Conservation (phyloP, 1,140 invertebrate species). For the Drosophila albomicans region DNA sequence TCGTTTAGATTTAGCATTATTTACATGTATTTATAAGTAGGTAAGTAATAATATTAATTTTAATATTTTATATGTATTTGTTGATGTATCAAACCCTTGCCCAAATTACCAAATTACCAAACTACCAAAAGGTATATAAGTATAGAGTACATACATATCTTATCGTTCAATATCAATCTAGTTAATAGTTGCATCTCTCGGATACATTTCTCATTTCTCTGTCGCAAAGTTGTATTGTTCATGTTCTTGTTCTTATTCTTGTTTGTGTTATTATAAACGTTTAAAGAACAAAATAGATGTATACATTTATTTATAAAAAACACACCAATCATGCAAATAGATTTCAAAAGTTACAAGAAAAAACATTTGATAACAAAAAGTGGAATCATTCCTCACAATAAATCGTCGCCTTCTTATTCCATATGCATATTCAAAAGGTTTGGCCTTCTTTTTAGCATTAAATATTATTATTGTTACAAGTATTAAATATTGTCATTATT, state of each 20-base stretch:
- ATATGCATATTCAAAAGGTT: slow-evolving; percentile 22
- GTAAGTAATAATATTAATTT: slow-evolving; percentile 34
- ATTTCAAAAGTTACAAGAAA: slow-evolving; percentile 71
- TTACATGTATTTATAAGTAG: slow-evolving; percentile 28
- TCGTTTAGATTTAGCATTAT: slow-evolving; percentile 40
- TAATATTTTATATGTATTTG: slow-evolving; percentile 25
- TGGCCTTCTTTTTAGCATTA: slow-evolving; percentile 7
- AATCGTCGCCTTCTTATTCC: slow-evolving; percentile 5
- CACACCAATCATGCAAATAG: slow-evolving; percentile 75
- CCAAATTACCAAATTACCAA: slow-evolving; percentile 28
- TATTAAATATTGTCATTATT: slow-evolving; percentile 15
- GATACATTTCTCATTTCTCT: slow-evolving; percentile 28
- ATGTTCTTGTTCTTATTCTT: slow-evolving; percentile 13
- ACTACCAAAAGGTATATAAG: slow-evolving; percentile 62
- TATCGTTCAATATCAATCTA: slow-evolving; percentile 30
- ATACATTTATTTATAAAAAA: slow-evolving; percentile 63
- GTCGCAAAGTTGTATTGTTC: slow-evolving; percentile 43
- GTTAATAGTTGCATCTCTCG: slow-evolving; percentile 14
- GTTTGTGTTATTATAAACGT: slow-evolving; percentile 37
- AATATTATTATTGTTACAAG: slow-evolving; percentile 6
- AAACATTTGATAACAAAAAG: slow-evolving; percentile 71
- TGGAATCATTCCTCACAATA: slow-evolving; percentile 17
- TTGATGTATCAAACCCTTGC: slow-evolving; percentile 52
- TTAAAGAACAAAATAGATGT: slow-evolving; percentile 54
- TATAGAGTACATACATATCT: slow-evolving; percentile 33